These are phyloP conservation scores for Mycteria americana DNA, from an alignment of 2,797 vertebrate species.

Conservation along the genomic window DNA sequence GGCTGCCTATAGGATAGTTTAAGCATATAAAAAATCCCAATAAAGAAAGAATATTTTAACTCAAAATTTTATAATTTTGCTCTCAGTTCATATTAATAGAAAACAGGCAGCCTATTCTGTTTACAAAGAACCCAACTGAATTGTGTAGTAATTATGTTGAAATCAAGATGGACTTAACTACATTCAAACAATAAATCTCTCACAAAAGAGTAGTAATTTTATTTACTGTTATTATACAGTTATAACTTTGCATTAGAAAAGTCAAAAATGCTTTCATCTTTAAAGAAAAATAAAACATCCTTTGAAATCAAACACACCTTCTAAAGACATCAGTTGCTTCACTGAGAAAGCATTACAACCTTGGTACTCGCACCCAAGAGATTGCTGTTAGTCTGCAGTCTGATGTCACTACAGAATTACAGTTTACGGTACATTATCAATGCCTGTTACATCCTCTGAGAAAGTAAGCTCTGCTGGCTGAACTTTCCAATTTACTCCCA, in stretches of 20 bases:
- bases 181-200: slow-evolving; percentile 32
- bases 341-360: slow-evolving; percentile 67
- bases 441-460: slow-evolving; percentile 45
- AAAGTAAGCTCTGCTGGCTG: slow-evolving; percentile 35
- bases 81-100: neutral
- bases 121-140: neutral
- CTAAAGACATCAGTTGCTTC: slow-evolving; percentile 60
- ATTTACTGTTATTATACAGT: slow-evolving; percentile 8
- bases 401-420: slow-evolving; percentile 60
- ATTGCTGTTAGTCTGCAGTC: slow-evolving; percentile 60
- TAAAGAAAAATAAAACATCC: slow-evolving; percentile 47
- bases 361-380: slow-evolving; percentile 58
- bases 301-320: slow-evolving; percentile 69
- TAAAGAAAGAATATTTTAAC: slow-evolving; percentile 12
- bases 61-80: neutral
- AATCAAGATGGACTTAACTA: slow-evolving; percentile 23
- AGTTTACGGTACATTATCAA: slow-evolving; percentile 33
- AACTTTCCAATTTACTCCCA: slow-evolving; percentile 64
- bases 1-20: neutral
- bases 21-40: neutral
- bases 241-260: slow-evolving; percentile 18
- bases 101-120: neutral
- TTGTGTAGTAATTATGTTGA: neutral
- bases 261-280: slow-evolving; percentile 45
- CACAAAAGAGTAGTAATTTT: neutral